Percentiles rank a stretch among this genome's conserved stretches.
These are phyloP conservation scores for Clanis bilineata DNA, from an alignment of 2,888 invertebrate species.

Conservation along the genomic window DNA sequence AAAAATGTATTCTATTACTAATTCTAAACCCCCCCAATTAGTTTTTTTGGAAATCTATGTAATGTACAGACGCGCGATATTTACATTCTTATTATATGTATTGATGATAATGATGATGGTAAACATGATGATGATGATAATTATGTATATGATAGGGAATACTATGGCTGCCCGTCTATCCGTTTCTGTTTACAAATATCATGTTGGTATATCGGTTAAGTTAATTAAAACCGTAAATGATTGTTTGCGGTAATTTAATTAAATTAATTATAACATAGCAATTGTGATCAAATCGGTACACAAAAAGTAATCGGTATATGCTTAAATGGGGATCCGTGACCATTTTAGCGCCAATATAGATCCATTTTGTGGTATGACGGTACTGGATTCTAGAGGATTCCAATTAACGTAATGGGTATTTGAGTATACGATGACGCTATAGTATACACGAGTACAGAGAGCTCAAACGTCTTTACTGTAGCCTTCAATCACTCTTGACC, in stretches of 20 bases:
- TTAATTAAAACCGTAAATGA: neutral
- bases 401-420: conserved; percentile 47
- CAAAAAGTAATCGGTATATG: neutral
- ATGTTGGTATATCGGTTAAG: neutral
- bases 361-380: conserved; percentile 33
- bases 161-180: too few relatives aligned
- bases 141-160: too few relatives aligned
- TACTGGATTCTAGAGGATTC: conserved; percentile 43
- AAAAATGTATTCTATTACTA: too few relatives aligned
- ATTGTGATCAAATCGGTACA: neutral
- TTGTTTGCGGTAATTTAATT: neutral
- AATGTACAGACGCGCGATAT: too few relatives aligned
- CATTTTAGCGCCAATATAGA: conserved; percentile 41
- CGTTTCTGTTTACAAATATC: too few relatives aligned
- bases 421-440: neutral
- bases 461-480: neutral
- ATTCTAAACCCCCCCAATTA: too few relatives aligned
- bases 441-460: neutral
- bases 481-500: too few relatives aligned
- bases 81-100: too few relatives aligned
- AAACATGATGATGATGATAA: too few relatives aligned
- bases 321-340: conserved; percentile 33
- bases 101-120: too few relatives aligned
- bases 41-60: too few relatives aligned
- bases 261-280: neutral